Conservation (phyloP, 2,888 invertebrate species). For the Andrena trimmerana region DNA sequence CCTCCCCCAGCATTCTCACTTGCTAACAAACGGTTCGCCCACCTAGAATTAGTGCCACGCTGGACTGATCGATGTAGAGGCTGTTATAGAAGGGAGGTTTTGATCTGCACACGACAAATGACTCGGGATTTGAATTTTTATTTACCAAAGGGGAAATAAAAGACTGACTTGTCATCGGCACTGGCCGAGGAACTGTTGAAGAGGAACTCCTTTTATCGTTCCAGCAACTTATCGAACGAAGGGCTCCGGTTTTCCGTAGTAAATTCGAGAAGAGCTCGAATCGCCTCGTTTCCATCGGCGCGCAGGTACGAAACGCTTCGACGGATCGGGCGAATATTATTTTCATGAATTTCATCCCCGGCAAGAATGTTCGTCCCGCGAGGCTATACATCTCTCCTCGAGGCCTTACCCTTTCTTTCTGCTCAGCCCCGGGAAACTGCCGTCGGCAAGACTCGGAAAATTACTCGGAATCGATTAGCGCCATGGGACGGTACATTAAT, state of each 20-base stretch:
- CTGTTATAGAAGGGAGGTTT: neutral
- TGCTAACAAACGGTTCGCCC: neutral
- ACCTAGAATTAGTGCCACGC: neutral
- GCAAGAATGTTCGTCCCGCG: constrained; percentile 17
- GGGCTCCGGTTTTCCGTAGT: neutral
- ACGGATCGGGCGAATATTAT: constrained; percentile 33
- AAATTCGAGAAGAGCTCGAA: constrained; percentile 3
- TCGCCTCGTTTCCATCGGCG: neutral
- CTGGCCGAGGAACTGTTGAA: neutral
- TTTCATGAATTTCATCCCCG: constrained; percentile 21
- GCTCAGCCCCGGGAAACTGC: neutral
- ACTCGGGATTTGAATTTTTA: neutral
- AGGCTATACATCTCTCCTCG: constrained; percentile 10
- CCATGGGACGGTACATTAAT: constrained; percentile 70
- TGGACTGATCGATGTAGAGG: neutral
- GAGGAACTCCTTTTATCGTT: neutral
- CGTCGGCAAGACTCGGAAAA: constrained; percentile 47
- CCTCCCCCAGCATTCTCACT: neutral
- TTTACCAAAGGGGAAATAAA: neutral
- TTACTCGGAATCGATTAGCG: constrained; percentile 70
- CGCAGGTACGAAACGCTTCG: neutral
- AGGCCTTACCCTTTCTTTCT: constrained; percentile 27
- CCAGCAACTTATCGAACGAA: neutral
- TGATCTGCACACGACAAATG: neutral
- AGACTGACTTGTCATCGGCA: neutral